Conservation (phyloP, 23 tunicate species). For the Phallusia fumigata region DNA sequence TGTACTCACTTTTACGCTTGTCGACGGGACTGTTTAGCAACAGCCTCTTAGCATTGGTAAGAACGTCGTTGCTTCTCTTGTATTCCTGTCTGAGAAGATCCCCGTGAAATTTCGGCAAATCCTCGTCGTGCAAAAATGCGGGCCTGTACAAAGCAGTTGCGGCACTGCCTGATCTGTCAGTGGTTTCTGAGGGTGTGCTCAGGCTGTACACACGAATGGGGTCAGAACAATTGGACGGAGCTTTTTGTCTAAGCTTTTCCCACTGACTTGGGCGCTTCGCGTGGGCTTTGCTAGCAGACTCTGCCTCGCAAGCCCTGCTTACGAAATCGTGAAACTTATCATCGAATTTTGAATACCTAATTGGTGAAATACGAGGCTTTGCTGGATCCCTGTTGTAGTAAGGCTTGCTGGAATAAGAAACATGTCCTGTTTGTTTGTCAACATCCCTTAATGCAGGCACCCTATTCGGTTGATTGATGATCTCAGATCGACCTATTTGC, state of each 20-base stretch:
- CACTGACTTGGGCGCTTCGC: background rate
- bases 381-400: background rate
- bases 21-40: background rate
- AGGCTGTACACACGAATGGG: slow-evolving; percentile 9
- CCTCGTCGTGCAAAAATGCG: background rate
- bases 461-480: background rate
- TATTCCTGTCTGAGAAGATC: background rate
- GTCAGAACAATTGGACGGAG: background rate
- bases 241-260: background rate
- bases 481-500: background rate
- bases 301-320: background rate
- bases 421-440: background rate
- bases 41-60: background rate
- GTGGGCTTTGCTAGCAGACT: background rate
- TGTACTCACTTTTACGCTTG: background rate
- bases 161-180: background rate
- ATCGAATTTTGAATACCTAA: background rate
- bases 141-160: background rate
- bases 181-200: background rate
- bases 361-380: background rate
- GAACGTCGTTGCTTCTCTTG: slow-evolving; percentile 1
- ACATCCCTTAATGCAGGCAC: background rate
- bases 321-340: slow-evolving; percentile 1
- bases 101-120: background rate
- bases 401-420: background rate